A percentile compares a stretch with the other conserved stretches of the same genome.
Evolutionary conservation across 1,140 invertebrate genomes (phyloP).

Genomic region (Drosophila suzukii): DNA sequence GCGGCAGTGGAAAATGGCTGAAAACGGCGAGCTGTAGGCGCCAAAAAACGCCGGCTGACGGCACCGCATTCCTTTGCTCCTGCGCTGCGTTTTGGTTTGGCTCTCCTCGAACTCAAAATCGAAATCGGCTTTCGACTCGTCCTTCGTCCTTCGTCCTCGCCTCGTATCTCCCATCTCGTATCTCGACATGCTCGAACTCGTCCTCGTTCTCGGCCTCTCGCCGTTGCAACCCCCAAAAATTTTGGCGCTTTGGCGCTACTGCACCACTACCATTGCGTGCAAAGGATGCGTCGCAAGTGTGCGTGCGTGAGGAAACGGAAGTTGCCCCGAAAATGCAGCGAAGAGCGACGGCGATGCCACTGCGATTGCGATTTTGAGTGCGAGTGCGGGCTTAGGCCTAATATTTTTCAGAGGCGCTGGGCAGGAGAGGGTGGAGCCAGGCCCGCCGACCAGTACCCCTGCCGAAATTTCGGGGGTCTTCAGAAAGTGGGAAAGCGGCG

Average conservation of each 20-base stretch:
- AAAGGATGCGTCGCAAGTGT: constrained; percentile 36
- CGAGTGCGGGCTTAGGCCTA: constrained; percentile 31
- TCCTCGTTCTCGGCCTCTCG: constrained; percentile 41
- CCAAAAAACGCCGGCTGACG: constrained; percentile 60
- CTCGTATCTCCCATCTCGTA: not conserved
- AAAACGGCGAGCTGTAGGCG: constrained; percentile 40
- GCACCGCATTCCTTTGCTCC: constrained; percentile 73
- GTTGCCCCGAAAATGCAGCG: constrained; percentile 40
- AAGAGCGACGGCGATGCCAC: constrained; percentile 9
- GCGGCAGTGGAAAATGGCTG: constrained; percentile 13
- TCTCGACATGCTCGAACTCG: constrained; percentile 25
- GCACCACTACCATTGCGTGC: constrained; percentile 14
- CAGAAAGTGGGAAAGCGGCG: not conserved
- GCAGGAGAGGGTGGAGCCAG: not conserved
- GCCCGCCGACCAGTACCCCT: constrained; percentile 16
- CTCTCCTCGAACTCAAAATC: constrained; percentile 14
- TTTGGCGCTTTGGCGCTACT: constrained; percentile 31
- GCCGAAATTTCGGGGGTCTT: not conserved
- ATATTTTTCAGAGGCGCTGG: constrained; percentile 30
- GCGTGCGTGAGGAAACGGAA: constrained; percentile 56
- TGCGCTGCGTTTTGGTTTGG: constrained; percentile 41
- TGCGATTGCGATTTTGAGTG: not conserved
- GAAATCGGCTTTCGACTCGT: constrained; percentile 11
- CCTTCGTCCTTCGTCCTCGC: not conserved
- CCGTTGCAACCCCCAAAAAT: constrained; percentile 67